A percentile compares a stretch with the other conserved stretches of the same genome.
Conservation (phyloP, 2,888 invertebrate species). For the Hypomecis punctinalis region DNA sequence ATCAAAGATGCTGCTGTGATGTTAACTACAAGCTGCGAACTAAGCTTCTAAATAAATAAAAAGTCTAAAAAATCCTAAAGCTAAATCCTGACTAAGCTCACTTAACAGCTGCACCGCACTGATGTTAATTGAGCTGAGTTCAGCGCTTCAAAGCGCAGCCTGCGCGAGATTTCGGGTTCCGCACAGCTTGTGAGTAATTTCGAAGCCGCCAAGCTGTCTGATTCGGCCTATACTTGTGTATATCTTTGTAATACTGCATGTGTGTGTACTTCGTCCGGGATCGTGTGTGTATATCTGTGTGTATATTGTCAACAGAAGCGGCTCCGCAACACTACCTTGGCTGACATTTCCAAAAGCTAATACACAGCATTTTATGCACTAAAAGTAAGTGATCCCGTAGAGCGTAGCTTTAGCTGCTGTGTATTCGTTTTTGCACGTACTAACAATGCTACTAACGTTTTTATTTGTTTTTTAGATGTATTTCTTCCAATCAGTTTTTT, state of each 20-base stretch:
- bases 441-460: slow-evolving; percentile 16
- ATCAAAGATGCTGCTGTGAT: no score
- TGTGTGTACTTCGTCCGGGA: slow-evolving; percentile 45
- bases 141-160: no score
- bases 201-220: no score
- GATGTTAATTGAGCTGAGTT: no score
- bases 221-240: neutral
- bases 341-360: slow-evolving; percentile 57
- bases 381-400: slow-evolving; percentile 61
- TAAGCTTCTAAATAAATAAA: no score
- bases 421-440: slow-evolving; percentile 38
- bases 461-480: neutral
- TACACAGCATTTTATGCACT: slow-evolving; percentile 60
- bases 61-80: no score
- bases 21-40: no score
- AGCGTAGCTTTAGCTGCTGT: slow-evolving; percentile 29
- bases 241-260: slow-evolving; percentile 27
- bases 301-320: slow-evolving; percentile 68
- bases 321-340: slow-evolving; percentile 52
- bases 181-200: no score
- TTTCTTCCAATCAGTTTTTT: no score
- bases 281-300: slow-evolving; percentile 58
- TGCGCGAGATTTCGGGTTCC: no score
- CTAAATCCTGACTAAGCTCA: no score
- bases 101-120: no score